Conservation (phyloP, 2,888 invertebrate genomes). For the Drosophila macrospina region DNA sequence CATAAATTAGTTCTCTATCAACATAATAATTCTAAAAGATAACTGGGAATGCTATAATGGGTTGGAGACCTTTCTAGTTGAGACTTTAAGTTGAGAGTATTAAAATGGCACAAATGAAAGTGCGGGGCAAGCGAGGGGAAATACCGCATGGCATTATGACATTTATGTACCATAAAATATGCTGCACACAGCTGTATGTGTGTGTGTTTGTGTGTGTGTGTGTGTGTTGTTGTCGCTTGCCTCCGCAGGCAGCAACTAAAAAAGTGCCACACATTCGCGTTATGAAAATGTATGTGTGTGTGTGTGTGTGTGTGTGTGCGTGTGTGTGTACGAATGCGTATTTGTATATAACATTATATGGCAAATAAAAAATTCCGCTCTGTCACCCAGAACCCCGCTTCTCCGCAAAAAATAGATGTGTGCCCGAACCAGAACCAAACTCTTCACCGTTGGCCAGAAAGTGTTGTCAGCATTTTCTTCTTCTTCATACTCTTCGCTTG, state of each 20-base stretch:
- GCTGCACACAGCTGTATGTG: constrained; percentile 58
- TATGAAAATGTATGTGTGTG: background rate
- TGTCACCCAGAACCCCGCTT: constrained; percentile 25
- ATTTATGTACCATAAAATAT: constrained; percentile 76
- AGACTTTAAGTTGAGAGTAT: background rate
- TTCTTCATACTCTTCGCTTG: constrained; percentile 7
- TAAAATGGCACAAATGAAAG: background rate
- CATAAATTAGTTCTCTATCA: background rate
- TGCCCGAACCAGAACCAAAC: background rate
- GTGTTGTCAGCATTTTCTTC: constrained; percentile 47
- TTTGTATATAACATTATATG: constrained; percentile 31
- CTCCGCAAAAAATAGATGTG: constrained; percentile 31
- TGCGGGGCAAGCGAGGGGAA: constrained; percentile 23
- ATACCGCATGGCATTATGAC: constrained; percentile 75
- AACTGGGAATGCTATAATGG: background rate
- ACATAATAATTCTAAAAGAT: background rate
- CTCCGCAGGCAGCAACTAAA: constrained; percentile 46
- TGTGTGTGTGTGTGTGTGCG: constrained; percentile 12
- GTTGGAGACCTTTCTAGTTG: background rate
- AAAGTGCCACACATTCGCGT: constrained; percentile 46
- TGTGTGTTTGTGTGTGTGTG: constrained; percentile 30
- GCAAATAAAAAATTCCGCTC: constrained; percentile 38
- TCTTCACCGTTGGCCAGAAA: constrained; percentile 23
- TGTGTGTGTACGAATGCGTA: constrained; percentile 14
- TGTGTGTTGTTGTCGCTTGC: constrained; percentile 7